A percentile compares a stretch with the other conserved stretches of the same genome.
phyloP scores from a whole-genome alignment of 2,888 invertebrate species.

The Andrena trimmerana region DNA sequence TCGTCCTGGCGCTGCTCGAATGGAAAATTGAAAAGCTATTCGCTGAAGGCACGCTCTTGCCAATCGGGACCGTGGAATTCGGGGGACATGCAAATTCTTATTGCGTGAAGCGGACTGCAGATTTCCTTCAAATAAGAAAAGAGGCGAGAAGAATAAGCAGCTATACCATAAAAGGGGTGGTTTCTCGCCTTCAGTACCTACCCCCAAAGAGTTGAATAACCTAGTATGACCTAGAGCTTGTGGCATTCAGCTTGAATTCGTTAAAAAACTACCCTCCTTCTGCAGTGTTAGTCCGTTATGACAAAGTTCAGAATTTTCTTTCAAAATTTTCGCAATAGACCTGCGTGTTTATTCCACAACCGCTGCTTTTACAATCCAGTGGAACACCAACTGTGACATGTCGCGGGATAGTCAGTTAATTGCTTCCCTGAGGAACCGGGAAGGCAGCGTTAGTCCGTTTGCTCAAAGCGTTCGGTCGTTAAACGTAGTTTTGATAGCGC shows the following conservation, averaged over 20 bases:
- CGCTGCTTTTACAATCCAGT: not conserved
- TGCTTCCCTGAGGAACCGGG: not conserved
- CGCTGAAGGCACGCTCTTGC: not conserved
- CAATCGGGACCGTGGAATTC: not conserved
- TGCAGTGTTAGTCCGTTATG: too few species aligned
- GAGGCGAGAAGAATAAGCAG: not conserved
- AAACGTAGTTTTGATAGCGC: conserved; percentile 30
- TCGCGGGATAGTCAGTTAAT: conserved; percentile 8
- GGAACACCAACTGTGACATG: not conserved
- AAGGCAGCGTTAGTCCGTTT: not conserved
- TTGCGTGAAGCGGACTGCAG: not conserved
- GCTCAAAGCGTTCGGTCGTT: conserved; percentile 7
- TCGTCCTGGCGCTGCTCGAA: not conserved
- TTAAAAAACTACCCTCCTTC: not conserved
- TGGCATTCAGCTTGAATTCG: not conserved
- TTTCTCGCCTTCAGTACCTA: not conserved
- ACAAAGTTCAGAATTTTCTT: not conserved
- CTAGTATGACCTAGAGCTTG: not conserved
- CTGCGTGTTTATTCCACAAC: not conserved
- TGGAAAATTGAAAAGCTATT: not conserved
- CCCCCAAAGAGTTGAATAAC: not conserved
- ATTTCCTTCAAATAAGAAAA: not conserved
- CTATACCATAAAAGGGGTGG: not conserved
- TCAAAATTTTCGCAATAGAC: not conserved
- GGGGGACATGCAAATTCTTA: not conserved